Conservation (phyloP, 1,140 invertebrate species). For the Caenorhabditis remanei region DNA sequence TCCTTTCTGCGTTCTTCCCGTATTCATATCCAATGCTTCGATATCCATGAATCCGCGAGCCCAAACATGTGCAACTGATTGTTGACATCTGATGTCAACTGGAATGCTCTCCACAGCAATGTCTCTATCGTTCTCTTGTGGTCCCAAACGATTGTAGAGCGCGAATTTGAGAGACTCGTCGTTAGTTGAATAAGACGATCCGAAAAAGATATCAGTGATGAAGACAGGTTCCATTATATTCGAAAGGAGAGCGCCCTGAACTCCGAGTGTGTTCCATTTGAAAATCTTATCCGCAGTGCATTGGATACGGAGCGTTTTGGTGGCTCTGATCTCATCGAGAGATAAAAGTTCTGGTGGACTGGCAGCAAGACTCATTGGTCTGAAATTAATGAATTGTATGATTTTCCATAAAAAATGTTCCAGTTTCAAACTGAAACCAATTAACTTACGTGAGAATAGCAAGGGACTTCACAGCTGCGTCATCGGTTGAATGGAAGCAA, state of each 20-base stretch:
- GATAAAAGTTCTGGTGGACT: neutral
- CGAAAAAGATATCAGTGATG: conserved; percentile 41
- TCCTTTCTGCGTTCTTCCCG: neutral
- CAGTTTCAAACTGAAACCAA: neutral
- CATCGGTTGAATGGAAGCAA: neutral
- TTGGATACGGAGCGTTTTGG: neutral
- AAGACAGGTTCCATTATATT: conserved; percentile 53
- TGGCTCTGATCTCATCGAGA: neutral
- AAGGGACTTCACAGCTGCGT: neutral
- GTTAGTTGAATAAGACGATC: neutral
- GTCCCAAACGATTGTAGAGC: neutral
- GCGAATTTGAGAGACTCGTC: conserved; percentile 51
- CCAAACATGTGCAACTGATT: neutral
- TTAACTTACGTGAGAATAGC: conserved; percentile 26
- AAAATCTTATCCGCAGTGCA: conserved; percentile 56
- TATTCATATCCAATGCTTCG: neutral
- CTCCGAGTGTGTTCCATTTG: conserved; percentile 60
- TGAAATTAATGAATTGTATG: conserved; percentile 27
- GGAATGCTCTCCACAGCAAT: conserved; percentile 44
- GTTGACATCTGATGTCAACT: neutral
- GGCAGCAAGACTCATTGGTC: neutral
- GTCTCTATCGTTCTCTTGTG: neutral
- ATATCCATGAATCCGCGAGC: neutral
- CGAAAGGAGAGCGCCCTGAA: conserved; percentile 62
- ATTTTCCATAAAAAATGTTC: neutral